These are phyloP conservation scores for Eudyptes chrysolophus DNA, from an alignment of 2,113 vertebrate genomes.

Conservation along the genomic window DNA sequence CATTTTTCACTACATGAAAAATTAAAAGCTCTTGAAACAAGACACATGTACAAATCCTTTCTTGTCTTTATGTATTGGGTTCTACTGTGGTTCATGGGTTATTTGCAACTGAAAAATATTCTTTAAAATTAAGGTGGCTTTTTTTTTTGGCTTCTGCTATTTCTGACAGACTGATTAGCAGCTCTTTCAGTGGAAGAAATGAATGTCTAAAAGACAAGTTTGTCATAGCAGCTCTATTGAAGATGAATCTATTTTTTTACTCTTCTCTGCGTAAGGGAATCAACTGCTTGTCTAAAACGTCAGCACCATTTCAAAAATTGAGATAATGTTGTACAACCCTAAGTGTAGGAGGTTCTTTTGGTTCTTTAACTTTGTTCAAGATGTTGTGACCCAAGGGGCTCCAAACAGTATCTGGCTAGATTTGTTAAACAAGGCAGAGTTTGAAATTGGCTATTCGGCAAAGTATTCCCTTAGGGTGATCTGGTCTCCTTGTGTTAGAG, in stretches of 20 bases:
- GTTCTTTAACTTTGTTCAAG: not conserved
- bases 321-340: not conserved
- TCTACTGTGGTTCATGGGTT: not conserved
- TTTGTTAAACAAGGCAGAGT: not conserved
- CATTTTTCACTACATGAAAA: not conserved
- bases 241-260: constrained; percentile 27
- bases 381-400: not conserved
- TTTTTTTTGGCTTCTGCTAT: not conserved
- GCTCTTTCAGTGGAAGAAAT: constrained; percentile 7
- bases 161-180: constrained; percentile 43
- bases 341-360: not conserved
- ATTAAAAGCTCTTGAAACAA: not conserved
- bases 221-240: constrained; percentile 45
- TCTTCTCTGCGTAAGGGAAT: not conserved
- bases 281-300: constrained; percentile 22
- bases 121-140: not conserved
- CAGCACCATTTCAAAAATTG: not conserved
- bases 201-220: constrained; percentile 31
- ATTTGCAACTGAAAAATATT: not conserved
- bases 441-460: not conserved
- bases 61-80: not conserved
- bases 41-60: not conserved
- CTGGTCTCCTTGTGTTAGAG: not conserved
- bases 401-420: not conserved
- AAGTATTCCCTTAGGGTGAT: not conserved